A percentile compares a stretch with the other conserved stretches of the same genome.
phyloP scores from a whole-genome alignment of 2,797 vertebrate genomes.

The Rhabdomys pumilio region DNA sequence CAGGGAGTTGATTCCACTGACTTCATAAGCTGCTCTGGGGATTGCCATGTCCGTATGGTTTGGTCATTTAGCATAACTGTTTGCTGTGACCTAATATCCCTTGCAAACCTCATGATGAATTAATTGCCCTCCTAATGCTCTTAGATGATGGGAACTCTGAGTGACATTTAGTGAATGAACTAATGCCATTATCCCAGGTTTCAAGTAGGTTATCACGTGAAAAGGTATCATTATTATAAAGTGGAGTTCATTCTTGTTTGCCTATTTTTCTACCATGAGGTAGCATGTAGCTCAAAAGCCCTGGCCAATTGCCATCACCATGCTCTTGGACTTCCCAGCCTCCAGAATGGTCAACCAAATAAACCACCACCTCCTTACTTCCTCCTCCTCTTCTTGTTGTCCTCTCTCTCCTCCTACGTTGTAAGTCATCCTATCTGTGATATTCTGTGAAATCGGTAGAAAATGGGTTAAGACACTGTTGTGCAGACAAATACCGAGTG shows the following conservation, averaged over 20 bases:
- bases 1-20: background rate
- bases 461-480: background rate
- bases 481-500: too few relatives aligned
- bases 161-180: too few relatives aligned
- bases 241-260: background rate
- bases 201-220: too few relatives aligned
- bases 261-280: background rate
- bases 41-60: fast-evolving
- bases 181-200: background rate
- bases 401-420: background rate
- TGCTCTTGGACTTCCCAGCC: too few relatives aligned
- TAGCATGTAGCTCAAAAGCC: background rate
- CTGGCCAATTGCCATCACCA: background rate
- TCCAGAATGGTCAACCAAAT: background rate
- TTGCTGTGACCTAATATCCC: background rate
- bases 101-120: background rate
- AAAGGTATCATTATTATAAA: background rate
- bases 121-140: background rate
- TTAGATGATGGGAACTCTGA: background rate
- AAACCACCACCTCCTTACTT: background rate
- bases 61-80: background rate
- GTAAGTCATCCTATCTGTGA: background rate
- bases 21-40: background rate
- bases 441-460: background rate
- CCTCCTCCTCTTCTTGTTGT: background rate